Evolutionary conservation across 2,888 invertebrate genomes (phyloP).

Genomic region (Schrankia costaestrigalis): DNA sequence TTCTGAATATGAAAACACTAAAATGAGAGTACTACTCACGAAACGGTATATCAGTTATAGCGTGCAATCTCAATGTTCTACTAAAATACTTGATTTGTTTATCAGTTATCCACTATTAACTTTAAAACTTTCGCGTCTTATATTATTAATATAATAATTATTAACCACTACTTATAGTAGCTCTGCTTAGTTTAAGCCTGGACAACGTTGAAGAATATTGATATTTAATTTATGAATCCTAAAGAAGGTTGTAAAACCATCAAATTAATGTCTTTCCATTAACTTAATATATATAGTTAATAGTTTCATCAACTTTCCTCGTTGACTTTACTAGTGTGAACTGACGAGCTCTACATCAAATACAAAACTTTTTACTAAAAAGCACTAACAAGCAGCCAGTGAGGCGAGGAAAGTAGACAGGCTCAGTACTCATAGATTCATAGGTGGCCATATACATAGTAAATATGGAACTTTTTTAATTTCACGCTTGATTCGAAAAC

Average conservation of each 20-base stretch:
- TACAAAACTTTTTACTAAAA: slow-evolving; percentile 37
- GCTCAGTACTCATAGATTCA: slow-evolving; percentile 38
- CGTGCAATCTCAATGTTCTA: no score
- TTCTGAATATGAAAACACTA: no score
- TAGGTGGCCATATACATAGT: slow-evolving; percentile 36
- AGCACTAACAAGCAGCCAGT: slow-evolving; percentile 37
- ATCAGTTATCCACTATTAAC: no score
- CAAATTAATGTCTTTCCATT: slow-evolving; percentile 4
- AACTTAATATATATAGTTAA: slow-evolving; percentile 8
- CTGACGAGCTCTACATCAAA: slow-evolving; percentile 14
- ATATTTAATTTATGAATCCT: no score
- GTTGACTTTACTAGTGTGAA: slow-evolving; percentile 17
- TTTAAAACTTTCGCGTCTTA: no score
- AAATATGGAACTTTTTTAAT: slow-evolving; percentile 73
- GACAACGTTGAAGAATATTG: no score
- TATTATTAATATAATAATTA: no score
- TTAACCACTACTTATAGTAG: no score
- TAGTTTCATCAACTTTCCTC: slow-evolving; percentile 20
- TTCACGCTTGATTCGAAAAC: slow-evolving; percentile 71
- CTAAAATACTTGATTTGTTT: no score
- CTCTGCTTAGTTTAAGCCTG: no score
- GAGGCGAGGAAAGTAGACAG: slow-evolving; percentile 35
- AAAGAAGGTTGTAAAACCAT: slow-evolving; percentile 31
- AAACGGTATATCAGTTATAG: no score
- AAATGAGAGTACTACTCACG: no score